These are phyloP conservation scores for Eublepharis macularius DNA, from an alignment of 2,113 vertebrate genomes.

Conservation along the genomic window DNA sequence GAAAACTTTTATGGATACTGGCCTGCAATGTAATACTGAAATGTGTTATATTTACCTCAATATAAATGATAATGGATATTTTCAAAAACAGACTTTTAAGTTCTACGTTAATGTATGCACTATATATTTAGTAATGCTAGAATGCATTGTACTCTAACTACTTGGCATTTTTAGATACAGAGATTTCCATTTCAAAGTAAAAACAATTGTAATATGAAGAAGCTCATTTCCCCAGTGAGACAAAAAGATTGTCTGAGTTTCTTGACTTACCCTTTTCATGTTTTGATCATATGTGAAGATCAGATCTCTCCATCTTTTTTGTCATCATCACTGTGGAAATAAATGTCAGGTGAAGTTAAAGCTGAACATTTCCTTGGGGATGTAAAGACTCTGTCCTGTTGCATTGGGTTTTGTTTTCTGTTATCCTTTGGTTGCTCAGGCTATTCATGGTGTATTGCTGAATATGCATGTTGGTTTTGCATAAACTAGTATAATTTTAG, in stretches of 20 bases:
- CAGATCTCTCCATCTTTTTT: conserved; percentile 46
- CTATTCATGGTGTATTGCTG: conserved; percentile 2
- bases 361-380: conserved; percentile 47
- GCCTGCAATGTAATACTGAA: conserved; percentile 37
- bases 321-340: conserved; percentile 46
- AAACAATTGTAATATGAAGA: conserved; percentile 64
- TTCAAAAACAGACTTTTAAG: conserved; percentile 19
- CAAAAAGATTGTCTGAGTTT: conserved; percentile 42
- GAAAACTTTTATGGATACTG: conserved; percentile 43
- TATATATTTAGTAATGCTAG: conserved; percentile 49
- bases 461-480: conserved; percentile 58
- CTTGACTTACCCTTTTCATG: conserved; percentile 51
- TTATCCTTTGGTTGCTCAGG: conserved; percentile 46
- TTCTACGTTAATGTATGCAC: conserved; percentile 35
- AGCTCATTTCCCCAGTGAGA: conserved; percentile 42
- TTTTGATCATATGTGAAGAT: conserved; percentile 47
- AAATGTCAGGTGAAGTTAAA: conserved; percentile 62
- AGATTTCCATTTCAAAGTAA: conserved; percentile 66
- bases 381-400: conserved; percentile 47
- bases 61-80: conserved; percentile 48
- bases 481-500: conserved; percentile 41
- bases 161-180: conserved; percentile 35
- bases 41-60: neutral
- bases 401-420: conserved; percentile 44
- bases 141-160: conserved; percentile 38